phyloP scores from a whole-genome alignment of 2,888 invertebrate species.

The Cryptocheilus praepositus region DNA sequence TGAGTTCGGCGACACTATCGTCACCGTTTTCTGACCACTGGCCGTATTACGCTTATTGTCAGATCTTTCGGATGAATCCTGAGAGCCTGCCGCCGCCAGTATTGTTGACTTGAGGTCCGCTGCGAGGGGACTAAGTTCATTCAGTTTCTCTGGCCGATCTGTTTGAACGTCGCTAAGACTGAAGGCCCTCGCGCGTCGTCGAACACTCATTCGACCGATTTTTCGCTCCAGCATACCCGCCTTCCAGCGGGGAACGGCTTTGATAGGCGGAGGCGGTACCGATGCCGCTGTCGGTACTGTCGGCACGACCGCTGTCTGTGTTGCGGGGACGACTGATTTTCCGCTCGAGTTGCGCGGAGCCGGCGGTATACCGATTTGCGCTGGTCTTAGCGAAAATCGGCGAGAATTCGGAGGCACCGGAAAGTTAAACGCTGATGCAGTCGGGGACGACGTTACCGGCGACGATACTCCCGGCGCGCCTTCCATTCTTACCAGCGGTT shows the following conservation, averaged over 20 bases:
- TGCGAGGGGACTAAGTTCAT: constrained; percentile 62
- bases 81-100: constrained; percentile 38
- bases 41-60: not conserved
- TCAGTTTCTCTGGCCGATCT: constrained; percentile 40
- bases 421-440: constrained; percentile 61
- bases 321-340: not conserved
- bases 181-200: constrained; percentile 66
- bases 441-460: constrained; percentile 59
- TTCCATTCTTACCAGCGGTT: constrained; percentile 66
- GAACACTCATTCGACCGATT: constrained; percentile 65
- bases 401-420: constrained; percentile 43
- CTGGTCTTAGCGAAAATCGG: constrained; percentile 65
- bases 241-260: constrained; percentile 67
- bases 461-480: constrained; percentile 63
- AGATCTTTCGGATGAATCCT: constrained; percentile 20
- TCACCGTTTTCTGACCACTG: constrained; percentile 62
- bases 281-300: not conserved
- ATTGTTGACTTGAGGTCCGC: constrained; percentile 48
- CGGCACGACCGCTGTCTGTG: not conserved
- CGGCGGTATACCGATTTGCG: constrained; percentile 54
- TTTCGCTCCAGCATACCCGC: constrained; percentile 70
- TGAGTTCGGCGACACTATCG: constrained; percentile 50
- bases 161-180: constrained; percentile 69
- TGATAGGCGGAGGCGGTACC: constrained; percentile 27
- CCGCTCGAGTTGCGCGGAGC: constrained; percentile 21